Percentiles rank a stretch among this genome's conserved stretches.
phyloP scores from a whole-genome alignment of 2,797 vertebrate genomes.

The Harpagifer antarcticus region DNA sequence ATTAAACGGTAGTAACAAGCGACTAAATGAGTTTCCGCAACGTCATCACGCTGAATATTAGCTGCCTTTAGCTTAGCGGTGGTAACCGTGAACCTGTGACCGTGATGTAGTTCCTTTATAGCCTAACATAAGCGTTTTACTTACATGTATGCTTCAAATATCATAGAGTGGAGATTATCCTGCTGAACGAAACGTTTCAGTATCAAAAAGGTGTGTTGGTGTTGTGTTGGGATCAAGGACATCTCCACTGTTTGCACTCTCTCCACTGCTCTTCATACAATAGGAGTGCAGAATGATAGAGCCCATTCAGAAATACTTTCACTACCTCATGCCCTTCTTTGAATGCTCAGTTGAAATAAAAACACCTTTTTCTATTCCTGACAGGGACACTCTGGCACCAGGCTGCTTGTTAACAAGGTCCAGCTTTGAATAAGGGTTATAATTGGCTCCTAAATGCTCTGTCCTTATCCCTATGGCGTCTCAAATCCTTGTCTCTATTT shows the following conservation, averaged over 20 bases:
- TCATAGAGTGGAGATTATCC: no score
- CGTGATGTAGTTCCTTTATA: no score
- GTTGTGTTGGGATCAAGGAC: conserved; percentile 35
- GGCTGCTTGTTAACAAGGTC: conserved; percentile 7
- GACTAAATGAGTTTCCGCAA: no score
- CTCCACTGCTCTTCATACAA: conserved; percentile 31
- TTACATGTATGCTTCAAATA: no score
- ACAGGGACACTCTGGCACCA: conserved; percentile 3
- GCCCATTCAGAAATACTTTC: conserved; percentile 19
- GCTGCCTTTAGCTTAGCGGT: no score
- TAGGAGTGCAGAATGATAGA: conserved; percentile 29
- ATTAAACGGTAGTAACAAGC: no score
- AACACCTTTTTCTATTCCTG: conserved; percentile 6
- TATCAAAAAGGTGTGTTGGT: no score
- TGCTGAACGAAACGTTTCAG: no score
- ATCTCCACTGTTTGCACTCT: conserved; percentile 18
- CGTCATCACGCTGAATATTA: no score
- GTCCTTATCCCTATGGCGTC: not conserved
- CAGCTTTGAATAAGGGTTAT: not conserved
- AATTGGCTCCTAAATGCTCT: not conserved
- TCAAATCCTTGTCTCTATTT: conserved; percentile 9
- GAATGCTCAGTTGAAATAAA: not conserved
- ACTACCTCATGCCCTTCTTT: conserved; percentile 27
- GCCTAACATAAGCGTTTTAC: no score
- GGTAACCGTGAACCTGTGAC: no score